Evolutionary conservation across 2,888 invertebrate species (phyloP), one percentile per base, ranked within the genome.

Genomic region (Cosmopolites sordidus): DNA sequence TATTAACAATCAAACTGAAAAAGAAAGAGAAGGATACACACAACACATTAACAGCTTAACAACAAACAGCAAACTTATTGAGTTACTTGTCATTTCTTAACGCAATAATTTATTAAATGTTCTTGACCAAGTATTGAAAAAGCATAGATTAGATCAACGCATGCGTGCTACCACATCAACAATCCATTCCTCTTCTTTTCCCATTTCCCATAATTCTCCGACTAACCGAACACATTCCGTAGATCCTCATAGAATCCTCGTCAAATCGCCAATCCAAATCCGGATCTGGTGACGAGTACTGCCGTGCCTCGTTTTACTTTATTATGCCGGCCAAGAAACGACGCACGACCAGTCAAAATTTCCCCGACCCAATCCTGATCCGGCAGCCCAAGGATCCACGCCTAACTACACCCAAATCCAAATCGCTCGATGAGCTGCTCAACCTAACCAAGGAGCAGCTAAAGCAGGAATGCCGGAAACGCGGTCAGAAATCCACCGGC

Each of bases 381-480:
- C 52, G 49, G 17, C 17, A 52, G 16, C 46, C 46, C 16, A 52
- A 52, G 45, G 49, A 56, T 12, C 33, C 33, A n/a, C 15, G 16
- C 6, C 14, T 11, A 16, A 16, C 56, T 30, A 49, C 55, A 43
- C 46, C 55, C 51, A 60, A 62, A 43, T 48, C 52, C 43, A 66
- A 64, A 56, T 60, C 64, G 46, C 54, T 64, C 56, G 70, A 70
- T 47, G 69, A 78, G 66, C 74, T 83, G 69, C 74, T 83, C 67
- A 75, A 78, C 59, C 79, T 83, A 78, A 83, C 79, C 68, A 84
- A 84, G 77, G 83, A 84, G 69, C 84, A 84, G 70, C 77, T 85
- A 60, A 82, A 84, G 65, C 75, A 76, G 51, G 84, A 84, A 71
- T 83, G 84, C 77, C 77, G 83, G 63, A 83, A 82, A 75, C 74